Conservation (phyloP, 1,140 invertebrate species). For the Drosophila nasuta region DNA sequence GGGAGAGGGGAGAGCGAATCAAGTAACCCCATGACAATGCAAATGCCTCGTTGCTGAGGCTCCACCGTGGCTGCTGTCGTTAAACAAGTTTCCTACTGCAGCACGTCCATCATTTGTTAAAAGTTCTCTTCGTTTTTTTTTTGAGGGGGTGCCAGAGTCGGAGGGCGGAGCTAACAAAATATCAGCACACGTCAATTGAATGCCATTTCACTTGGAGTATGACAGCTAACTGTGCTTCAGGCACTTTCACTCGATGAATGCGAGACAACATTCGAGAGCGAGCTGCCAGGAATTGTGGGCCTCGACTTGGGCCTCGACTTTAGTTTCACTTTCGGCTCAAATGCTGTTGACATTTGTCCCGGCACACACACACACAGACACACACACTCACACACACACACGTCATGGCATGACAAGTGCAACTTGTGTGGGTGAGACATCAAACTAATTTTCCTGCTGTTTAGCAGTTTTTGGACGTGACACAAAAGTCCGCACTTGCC, state of each 20-base stretch:
- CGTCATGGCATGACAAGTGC: conserved; percentile 6
- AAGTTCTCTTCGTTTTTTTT: conserved; percentile 30
- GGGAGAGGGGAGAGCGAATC: background rate
- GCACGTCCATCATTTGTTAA: conserved; percentile 72
- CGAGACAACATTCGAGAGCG: background rate
- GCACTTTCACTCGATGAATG: conserved; percentile 65
- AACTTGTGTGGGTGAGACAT: conserved; percentile 48
- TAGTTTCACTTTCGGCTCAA: conserved; percentile 72
- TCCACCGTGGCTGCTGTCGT: conserved; percentile 58
- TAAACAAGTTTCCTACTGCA: conserved; percentile 75
- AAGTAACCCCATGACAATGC: conserved; percentile 36
- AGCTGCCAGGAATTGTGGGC: background rate
- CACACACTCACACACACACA: background rate
- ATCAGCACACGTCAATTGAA: conserved; percentile 72
- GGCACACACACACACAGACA: conserved; percentile 1
- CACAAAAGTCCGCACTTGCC: conserved; percentile 71
- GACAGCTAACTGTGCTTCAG: conserved; percentile 69
- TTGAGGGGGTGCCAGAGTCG: background rate
- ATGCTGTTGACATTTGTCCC: conserved; percentile 73
- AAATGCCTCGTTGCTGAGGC: conserved; percentile 18
- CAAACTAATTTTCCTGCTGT: conserved; percentile 80
- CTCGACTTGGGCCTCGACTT: conserved; percentile 7
- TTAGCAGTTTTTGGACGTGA: conserved; percentile 80
- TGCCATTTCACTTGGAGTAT: conserved; percentile 72
- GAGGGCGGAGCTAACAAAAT: conserved; percentile 42